Evolutionary conservation across 2,797 vertebrate species (phyloP).

Genomic region (Thaleichthys pacificus): DNA sequence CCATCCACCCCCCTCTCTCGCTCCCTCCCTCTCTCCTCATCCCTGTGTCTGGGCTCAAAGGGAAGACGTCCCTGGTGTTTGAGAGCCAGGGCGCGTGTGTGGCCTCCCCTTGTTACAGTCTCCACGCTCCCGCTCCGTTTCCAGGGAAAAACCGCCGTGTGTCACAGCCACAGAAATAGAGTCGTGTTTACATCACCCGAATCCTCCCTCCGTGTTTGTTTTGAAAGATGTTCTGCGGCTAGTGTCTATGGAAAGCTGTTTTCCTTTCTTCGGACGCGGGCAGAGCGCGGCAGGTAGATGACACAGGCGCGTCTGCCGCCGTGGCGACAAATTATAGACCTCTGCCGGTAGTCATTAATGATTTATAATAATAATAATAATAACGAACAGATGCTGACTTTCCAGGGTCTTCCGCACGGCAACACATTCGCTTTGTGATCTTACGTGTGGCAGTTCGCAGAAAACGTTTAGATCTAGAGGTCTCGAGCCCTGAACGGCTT

Average conservation of each 20-base stretch:
- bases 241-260: slow-evolving; percentile 62
- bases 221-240: slow-evolving; percentile 74
- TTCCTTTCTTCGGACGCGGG: slow-evolving; percentile 62
- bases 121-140: slow-evolving; percentile 69
- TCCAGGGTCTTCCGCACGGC: too few relatives aligned
- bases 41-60: slow-evolving; percentile 57
- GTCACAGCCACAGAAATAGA: slow-evolving; percentile 77
- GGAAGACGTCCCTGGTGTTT: slow-evolving; percentile 51
- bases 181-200: slow-evolving; percentile 76
- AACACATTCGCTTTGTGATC: too few relatives aligned
- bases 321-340: neutral
- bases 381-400: neutral
- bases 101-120: slow-evolving; percentile 73
- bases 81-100: slow-evolving; percentile 71
- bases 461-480: too few relatives aligned
- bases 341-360: neutral
- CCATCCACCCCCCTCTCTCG: slow-evolving; percentile 10
- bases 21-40: slow-evolving; percentile 39
- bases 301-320: slow-evolving; percentile 24
- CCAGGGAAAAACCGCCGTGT: slow-evolving; percentile 72
- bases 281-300: slow-evolving; percentile 62
- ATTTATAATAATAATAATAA: neutral
- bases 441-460: too few relatives aligned
- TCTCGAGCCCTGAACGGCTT: too few relatives aligned
- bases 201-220: slow-evolving; percentile 68